phyloP scores from a whole-genome alignment of 1,140 invertebrate genomes.

The Formica exsecta region DNA sequence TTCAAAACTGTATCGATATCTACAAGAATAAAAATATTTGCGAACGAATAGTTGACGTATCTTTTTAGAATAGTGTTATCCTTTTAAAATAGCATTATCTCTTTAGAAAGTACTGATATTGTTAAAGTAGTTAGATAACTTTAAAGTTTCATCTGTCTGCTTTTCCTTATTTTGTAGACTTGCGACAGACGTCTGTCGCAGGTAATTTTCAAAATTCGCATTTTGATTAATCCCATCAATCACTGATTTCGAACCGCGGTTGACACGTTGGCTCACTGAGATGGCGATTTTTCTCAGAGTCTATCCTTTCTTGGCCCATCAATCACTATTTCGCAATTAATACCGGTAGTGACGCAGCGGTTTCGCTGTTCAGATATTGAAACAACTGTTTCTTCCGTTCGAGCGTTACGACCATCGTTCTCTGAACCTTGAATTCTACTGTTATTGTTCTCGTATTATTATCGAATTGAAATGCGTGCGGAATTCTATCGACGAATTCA shows the following conservation, averaged over 20 bases:
- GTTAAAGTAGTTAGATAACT: background rate
- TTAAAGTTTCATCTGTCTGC: background rate
- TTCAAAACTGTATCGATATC: background rate
- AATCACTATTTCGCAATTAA: slow-evolving; percentile 62
- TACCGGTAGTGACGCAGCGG: slow-evolving; percentile 34
- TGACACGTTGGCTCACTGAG: slow-evolving; percentile 53
- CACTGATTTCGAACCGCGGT: slow-evolving; percentile 24
- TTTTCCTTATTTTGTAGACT: background rate
- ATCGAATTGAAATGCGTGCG: background rate
- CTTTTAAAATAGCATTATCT: background rate
- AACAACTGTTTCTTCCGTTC: slow-evolving; percentile 3
- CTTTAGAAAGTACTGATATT: background rate
- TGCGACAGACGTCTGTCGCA: background rate
- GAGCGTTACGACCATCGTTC: background rate
- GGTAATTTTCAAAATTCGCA: slow-evolving; percentile 30
- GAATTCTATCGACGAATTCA: background rate
- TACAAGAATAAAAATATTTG: background rate
- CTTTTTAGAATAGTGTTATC: background rate
- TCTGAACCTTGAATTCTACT: background rate
- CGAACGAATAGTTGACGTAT: background rate
- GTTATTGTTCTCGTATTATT: background rate
- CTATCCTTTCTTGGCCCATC: slow-evolving; percentile 56
- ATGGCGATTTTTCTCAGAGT: slow-evolving; percentile 28
- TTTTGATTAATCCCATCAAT: slow-evolving; percentile 52
- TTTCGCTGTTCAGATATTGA: background rate